Evolutionary conservation across 2,888 invertebrate genomes (phyloP), one percentile per base, ranked within the genome.

Genomic region (Agrilus cyanescens): DNA sequence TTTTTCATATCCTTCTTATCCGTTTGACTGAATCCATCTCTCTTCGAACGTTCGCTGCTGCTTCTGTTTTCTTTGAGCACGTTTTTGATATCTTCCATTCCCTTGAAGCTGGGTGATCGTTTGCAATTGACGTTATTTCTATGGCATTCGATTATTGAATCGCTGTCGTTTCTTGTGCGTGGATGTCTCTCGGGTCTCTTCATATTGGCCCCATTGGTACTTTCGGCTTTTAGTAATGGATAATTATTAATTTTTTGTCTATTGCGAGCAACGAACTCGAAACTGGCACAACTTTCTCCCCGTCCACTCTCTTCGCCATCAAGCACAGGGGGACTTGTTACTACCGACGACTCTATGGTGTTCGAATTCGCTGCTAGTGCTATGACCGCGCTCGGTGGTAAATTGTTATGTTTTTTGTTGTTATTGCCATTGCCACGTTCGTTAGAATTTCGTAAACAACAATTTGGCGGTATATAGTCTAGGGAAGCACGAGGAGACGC

Each of bases 21-120:
- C 1, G 80, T 79, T 56, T 80, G 79, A 60, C 79, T 77, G 50
- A 71, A 75, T 4, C 78, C 74, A 51, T 80, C 79, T 43, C 74
- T 68, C 55, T 78, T 80, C 3, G 70, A 71, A 5, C 76, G 73
- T 36, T 75, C 75, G 29, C 74, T 68, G 44, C 68, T 72, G 36
- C 71, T 68, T 25, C 72, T 72, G 49, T 70, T 72, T 48, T 70
- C 66, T 38, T 52, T 52, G 1, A 62, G 49, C 37, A 63, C 43
- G 38, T 65, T 64, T 40, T 58, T 53, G 13, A 68, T 63, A 51
- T 67, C 67, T 44, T 67, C 67, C 1, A 59, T 63, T 57, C 67
- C 68, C 50, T 67, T 68, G 49, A 67, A 67, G 50, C 66, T 67
- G 10, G 67, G 67, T 12, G 67, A 67, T 37, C 67, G 51, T 47